A percentile compares a stretch with the other conserved stretches of the same genome.
Conservation (phyloP, 1,140 invertebrate species). For the Megalopta genalis region DNA sequence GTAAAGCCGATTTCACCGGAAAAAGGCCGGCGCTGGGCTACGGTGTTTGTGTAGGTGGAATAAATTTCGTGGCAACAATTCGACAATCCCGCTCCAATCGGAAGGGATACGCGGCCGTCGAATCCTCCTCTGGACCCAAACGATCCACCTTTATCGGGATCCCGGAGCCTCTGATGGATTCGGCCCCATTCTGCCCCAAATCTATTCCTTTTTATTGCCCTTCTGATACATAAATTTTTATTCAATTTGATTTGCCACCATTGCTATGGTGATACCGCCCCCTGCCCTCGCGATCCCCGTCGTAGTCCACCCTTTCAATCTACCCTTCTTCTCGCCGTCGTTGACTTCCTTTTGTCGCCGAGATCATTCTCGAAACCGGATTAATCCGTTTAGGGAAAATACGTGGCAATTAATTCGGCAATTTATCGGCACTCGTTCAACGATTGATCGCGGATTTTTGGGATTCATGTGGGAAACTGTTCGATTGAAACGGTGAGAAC, state of each 20-base stretch:
- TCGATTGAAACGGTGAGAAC: too few species aligned
- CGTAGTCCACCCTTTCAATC: neutral
- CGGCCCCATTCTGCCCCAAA: slow-evolving; percentile 67
- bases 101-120: slow-evolving; percentile 46
- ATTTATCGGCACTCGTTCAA: too few species aligned
- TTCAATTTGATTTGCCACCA: slow-evolving; percentile 74
- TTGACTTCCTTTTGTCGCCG: too few species aligned
- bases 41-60: slow-evolving; percentile 60
- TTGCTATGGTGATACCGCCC: slow-evolving; percentile 69
- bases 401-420: too few species aligned
- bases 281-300: neutral
- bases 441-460: too few species aligned
- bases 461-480: too few species aligned
- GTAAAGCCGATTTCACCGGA: slow-evolving; percentile 66
- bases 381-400: too few species aligned
- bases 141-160: slow-evolving; percentile 68
- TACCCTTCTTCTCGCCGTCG: neutral
- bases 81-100: slow-evolving; percentile 64
- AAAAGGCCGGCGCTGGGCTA: slow-evolving; percentile 44
- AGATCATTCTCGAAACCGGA: too few species aligned
- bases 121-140: slow-evolving; percentile 59
- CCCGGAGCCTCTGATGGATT: slow-evolving; percentile 66
- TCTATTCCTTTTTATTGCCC: slow-evolving; percentile 74
- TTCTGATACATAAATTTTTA: slow-evolving; percentile 77
- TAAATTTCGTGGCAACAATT: slow-evolving; percentile 72